Conservation (phyloP, 2,113 vertebrate genomes). For the Rhabdomys dilectus region DNA sequence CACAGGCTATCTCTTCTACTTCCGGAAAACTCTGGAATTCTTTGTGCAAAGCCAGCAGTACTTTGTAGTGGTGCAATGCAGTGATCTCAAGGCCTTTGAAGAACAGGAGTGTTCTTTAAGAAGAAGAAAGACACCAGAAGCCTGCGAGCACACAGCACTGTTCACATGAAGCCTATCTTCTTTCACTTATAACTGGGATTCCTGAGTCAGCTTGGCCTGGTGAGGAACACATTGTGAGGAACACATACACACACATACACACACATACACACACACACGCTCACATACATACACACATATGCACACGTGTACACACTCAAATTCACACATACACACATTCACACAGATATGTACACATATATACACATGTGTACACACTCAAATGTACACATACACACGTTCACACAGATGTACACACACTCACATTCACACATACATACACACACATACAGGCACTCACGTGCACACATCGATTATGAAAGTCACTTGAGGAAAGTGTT, state of each 20-base stretch:
- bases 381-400: background rate
- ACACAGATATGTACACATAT: no score
- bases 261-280: no score
- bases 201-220: background rate
- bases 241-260: background rate
- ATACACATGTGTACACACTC: no score
- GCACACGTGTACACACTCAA: no score
- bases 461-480: no score
- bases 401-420: background rate
- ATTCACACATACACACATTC: no score
- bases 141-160: background rate
- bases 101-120: background rate
- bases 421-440: no score
- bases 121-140: background rate
- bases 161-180: background rate
- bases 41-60: slow-evolving; percentile 10
- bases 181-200: background rate
- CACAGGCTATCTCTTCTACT: background rate
- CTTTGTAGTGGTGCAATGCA: background rate
- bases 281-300: no score
- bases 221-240: background rate
- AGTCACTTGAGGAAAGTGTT: background rate
- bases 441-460: background rate
- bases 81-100: background rate
- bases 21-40: background rate